Evolutionary conservation across 2,113 vertebrate species (phyloP).

Genomic region (Vimba vimba): DNA sequence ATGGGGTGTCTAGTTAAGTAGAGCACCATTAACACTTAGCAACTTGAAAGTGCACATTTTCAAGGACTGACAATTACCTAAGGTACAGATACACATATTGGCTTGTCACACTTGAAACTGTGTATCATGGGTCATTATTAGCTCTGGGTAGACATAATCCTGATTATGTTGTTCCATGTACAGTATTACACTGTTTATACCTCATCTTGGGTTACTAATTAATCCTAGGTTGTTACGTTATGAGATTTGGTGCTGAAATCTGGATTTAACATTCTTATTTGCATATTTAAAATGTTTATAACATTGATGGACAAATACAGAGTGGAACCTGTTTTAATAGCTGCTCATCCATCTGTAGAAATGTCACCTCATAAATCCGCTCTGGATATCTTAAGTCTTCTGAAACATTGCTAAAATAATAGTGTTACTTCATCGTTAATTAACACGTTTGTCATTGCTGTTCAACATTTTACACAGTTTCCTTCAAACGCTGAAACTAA

Average conservation of each 20-base stretch:
- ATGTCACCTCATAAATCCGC: background rate
- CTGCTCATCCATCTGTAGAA: background rate
- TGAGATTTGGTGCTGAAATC: background rate
- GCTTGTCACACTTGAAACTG: background rate
- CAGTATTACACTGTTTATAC: background rate
- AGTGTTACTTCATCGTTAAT: background rate
- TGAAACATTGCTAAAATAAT: background rate
- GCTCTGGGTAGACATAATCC: background rate
- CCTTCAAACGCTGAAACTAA: background rate
- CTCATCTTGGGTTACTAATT: background rate
- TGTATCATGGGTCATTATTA: background rate
- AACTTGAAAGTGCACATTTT: background rate
- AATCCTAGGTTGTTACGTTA: background rate
- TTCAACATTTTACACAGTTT: background rate
- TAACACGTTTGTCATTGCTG: background rate
- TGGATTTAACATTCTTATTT: background rate
- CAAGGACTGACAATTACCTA: constrained; percentile 4
- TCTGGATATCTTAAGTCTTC: background rate
- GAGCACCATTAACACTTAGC: constrained; percentile 8
- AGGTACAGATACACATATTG: constrained; percentile 19
- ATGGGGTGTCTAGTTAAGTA: background rate
- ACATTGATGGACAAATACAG: background rate
- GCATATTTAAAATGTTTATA: background rate
- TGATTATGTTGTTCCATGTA: background rate
- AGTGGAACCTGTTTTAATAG: background rate